Evolutionary conservation across 2,888 invertebrate species (phyloP), one percentile per base, ranked within the genome.

Genomic region (Elgonia sp.): DNA sequence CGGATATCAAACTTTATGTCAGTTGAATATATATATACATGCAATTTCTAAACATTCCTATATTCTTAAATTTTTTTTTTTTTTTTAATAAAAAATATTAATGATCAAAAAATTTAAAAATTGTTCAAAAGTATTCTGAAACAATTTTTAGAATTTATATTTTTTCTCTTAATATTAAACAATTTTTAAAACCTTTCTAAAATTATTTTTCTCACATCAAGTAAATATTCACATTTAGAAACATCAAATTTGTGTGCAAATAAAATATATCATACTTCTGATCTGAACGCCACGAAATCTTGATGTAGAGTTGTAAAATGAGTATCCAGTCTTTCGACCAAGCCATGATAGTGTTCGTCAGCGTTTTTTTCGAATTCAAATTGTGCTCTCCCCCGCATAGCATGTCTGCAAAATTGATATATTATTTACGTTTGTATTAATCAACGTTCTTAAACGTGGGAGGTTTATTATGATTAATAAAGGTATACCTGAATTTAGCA

Each of bases 251-350:
- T n/a, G n/a, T 29, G 3, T 29, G 5, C 29, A 29, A 29, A 29
- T 3, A 29, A 3, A 3, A 29, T 29, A 29, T 29, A 29, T 29
- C 77, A 16, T 89, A 96, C 97, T 96, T 97, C 98, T 94, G 97
- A 96, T 93, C 98, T 98, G 60, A 98, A 96, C 37, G 97, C 97
- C 0, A 97, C 97, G 21, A 98, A 98, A 94, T 98, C 98, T 92
- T 98, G 97, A 93, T 98, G 98, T 88, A 98, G 94, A 63, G 97
- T 97, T 16, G 97, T 96, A 70, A 98, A 97, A 94, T 98, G 98
- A 0, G 97, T 97, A 93, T 98, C 98, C 57, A 98, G 95, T 91
- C 97, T 95, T 92, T 98, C 98, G 16, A 97, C 96, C 9, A 95
- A 95, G 65, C 93, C 93, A 20, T 94, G 93, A 70, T 93, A 93